These are phyloP conservation scores for Thysanoteuthis rhombus DNA, from an alignment of 2,888 invertebrate species.

Conservation along the genomic window DNA sequence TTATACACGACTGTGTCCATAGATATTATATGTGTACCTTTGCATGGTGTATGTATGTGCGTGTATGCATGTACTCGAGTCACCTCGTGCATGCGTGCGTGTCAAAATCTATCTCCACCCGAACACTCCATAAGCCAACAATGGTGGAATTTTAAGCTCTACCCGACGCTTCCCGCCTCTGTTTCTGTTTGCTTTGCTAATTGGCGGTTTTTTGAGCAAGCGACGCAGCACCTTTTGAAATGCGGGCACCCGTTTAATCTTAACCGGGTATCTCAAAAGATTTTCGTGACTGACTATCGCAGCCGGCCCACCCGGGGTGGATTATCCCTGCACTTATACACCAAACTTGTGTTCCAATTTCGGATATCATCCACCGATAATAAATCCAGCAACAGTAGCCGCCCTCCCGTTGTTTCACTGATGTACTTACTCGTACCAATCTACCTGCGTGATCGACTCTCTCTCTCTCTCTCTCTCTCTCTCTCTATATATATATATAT, in stretches of 20 bases:
- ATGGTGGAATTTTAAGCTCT: neutral
- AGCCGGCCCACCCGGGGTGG: neutral
- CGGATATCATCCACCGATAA: neutral
- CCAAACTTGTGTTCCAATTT: neutral
- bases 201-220: neutral
- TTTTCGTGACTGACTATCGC: neutral
- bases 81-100: neutral
- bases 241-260: conserved; percentile 12
- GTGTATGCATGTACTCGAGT: neutral
- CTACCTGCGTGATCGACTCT: neutral
- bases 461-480: no score
- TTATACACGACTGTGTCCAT: no score
- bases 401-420: neutral
- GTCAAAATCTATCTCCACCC: neutral
- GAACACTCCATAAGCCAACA: neutral
- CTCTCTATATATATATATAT: no score
- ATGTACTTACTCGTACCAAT: neutral
- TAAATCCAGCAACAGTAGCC: neutral
- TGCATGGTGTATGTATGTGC: neutral
- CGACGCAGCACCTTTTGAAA: neutral
- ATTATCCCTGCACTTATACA: neutral
- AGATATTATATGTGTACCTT: no score
- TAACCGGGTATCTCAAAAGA: neutral
- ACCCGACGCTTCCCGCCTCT: neutral
- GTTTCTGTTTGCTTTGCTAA: neutral